Percentiles rank a stretch among this genome's conserved stretches.
phyloP scores from a whole-genome alignment of 2,888 invertebrate genomes.

The Mythimna impura region DNA sequence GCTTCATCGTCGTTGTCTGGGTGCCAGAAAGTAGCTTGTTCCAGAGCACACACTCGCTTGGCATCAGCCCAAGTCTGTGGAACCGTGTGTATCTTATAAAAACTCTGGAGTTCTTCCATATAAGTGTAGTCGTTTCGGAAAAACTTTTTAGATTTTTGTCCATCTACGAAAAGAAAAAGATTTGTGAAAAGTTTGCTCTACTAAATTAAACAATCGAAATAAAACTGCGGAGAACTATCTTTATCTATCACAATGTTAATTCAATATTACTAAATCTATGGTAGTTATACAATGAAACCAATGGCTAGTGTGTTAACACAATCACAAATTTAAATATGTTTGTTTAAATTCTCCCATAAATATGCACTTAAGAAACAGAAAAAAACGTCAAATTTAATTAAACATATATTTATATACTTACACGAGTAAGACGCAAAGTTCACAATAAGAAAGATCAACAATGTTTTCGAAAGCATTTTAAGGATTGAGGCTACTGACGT shows the following conservation, averaged over 20 bases:
- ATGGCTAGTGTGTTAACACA: background rate
- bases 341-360: background rate
- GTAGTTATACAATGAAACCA: background rate
- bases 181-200: background rate
- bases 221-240: background rate
- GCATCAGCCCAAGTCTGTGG: conserved; percentile 77
- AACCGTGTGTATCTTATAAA: conserved; percentile 81
- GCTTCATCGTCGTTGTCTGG: conserved; percentile 76
- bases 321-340: background rate
- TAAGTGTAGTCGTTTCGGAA: conserved; percentile 81
- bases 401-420: conserved; percentile 43
- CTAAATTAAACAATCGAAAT: background rate
- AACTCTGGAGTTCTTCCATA: conserved; percentile 71
- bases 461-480: conserved; percentile 41
- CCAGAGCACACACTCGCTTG: conserved; percentile 72
- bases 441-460: conserved; percentile 40
- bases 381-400: background rate
- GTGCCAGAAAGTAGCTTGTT: conserved; percentile 78
- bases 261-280: background rate
- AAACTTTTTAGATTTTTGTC: conserved; percentile 72
- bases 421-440: conserved; percentile 32
- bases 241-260: background rate
- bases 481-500: background rate
- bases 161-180: conserved; percentile 66
- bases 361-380: background rate